Evolutionary conservation across 2,888 invertebrate species (phyloP).

Genomic region (Apotomis capreana): DNA sequence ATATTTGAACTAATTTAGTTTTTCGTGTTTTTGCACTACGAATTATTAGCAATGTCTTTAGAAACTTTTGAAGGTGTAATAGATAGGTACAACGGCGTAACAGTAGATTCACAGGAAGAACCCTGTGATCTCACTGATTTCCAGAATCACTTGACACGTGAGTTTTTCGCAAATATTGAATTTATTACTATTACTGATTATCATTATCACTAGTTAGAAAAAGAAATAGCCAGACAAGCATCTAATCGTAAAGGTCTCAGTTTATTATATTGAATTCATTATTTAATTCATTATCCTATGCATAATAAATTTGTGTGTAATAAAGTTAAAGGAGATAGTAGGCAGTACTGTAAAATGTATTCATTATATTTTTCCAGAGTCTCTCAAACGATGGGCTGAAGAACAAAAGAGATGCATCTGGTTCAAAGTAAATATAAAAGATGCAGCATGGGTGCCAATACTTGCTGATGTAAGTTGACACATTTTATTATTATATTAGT

Average conservation of each 20-base stretch:
- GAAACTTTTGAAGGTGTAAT: constrained; percentile 65
- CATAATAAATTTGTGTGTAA: too few species aligned
- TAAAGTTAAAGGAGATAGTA: too few species aligned
- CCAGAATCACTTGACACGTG: constrained; percentile 83
- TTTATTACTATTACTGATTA: background rate
- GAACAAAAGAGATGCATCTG: constrained; percentile 88
- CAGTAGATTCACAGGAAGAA: constrained; percentile 86
- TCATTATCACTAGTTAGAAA: too few species aligned
- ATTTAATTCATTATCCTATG: too few species aligned
- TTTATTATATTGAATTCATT: too few species aligned
- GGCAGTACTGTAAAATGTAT: background rate
- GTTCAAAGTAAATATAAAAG: constrained; percentile 89
- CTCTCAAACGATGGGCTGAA: constrained; percentile 86
- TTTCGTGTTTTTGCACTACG: background rate
- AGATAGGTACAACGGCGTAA: constrained; percentile 89
- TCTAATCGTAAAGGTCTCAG: too few species aligned
- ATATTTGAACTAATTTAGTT: background rate
- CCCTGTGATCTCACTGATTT: constrained; percentile 80
- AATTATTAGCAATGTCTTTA: constrained; percentile 27
- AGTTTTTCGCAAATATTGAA: constrained; percentile 44
- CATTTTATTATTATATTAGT: too few species aligned
- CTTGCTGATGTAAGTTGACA: constrained; percentile 85
- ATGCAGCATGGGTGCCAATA: constrained; percentile 89
- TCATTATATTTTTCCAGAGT: constrained; percentile 77
- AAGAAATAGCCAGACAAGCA: too few species aligned